Evolutionary conservation across 2,113 vertebrate genomes (phyloP).

Genomic region (Micromys minutus): DNA sequence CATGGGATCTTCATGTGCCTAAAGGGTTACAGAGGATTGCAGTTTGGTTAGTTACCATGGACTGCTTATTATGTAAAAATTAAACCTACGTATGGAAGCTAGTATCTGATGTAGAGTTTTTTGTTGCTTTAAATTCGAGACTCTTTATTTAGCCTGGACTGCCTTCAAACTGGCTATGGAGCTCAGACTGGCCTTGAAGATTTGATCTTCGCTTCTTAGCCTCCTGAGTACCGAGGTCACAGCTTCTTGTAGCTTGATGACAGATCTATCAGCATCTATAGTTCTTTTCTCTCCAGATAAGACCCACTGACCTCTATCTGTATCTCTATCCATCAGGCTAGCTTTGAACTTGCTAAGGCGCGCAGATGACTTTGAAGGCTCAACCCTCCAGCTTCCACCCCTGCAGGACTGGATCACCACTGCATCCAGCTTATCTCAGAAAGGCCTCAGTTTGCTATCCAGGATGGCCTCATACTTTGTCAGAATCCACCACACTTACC

Average conservation of each 20-base stretch:
- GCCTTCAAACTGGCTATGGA: not conserved
- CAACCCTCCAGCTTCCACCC: not conserved
- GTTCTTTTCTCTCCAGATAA: no score
- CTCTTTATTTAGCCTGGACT: not conserved
- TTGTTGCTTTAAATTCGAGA: not conserved
- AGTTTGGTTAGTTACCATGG: not conserved
- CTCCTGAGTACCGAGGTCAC: not conserved
- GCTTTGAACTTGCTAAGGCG: not conserved
- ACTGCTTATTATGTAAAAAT: not conserved
- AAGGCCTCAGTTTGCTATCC: not conserved
- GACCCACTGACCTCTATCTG: no score
- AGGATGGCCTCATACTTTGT: not conserved
- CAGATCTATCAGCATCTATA: not conserved
- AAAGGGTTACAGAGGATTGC: not conserved
- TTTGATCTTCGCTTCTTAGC: not conserved
- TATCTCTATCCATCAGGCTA: no score
- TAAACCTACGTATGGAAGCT: not conserved
- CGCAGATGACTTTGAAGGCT: not conserved
- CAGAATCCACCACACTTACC: no score
- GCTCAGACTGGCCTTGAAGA: not conserved
- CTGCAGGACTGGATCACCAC: not conserved
- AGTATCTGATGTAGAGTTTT: not conserved
- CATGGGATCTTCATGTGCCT: slow-evolving; percentile 22
- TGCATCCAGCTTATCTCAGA: not conserved
- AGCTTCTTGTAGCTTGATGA: not conserved